phyloP scores from a whole-genome alignment of 2,888 invertebrate species.

The Rhabditoides inermis region DNA sequence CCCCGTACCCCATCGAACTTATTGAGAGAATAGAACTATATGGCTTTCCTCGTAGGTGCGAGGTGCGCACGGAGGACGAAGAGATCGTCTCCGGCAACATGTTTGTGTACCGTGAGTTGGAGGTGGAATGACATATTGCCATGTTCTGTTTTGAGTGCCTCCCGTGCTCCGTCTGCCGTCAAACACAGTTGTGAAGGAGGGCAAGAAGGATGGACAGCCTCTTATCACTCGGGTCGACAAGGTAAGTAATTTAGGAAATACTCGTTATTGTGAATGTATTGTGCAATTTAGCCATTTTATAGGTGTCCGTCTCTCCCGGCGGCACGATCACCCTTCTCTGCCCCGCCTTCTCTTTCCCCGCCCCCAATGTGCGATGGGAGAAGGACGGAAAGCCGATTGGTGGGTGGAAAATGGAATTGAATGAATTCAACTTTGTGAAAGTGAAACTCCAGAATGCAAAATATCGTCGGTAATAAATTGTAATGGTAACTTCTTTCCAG shows the following conservation, averaged over 20 bases:
- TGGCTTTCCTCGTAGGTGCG: too few relatives aligned
- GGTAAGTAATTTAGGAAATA: too few relatives aligned
- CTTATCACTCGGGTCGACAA: too few relatives aligned
- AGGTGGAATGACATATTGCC: not conserved
- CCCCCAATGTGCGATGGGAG: constrained; percentile 26
- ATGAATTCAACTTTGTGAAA: too few relatives aligned
- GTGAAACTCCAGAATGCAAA: too few relatives aligned
- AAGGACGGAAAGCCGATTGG: constrained; percentile 20
- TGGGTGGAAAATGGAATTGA: not conserved
- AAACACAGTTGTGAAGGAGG: constrained; percentile 11
- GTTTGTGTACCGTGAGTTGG: constrained; percentile 21
- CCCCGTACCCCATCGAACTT: too few relatives aligned
- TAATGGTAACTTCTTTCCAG: too few relatives aligned
- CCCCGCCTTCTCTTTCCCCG: constrained; percentile 18
- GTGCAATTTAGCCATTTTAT: not conserved
- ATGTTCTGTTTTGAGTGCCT: constrained; percentile 15
- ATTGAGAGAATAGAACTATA: too few relatives aligned
- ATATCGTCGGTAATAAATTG: too few relatives aligned
- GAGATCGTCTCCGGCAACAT: constrained; percentile 22
- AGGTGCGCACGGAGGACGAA: constrained; percentile 24
- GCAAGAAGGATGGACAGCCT: constrained; percentile 11
- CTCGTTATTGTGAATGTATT: constrained; percentile 8
- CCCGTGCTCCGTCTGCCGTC: constrained; percentile 21
- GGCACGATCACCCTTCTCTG: constrained; percentile 19
- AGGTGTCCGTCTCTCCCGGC: constrained; percentile 10